These are phyloP conservation scores for Toxotes jaculatrix DNA, from an alignment of 2,113 vertebrate genomes.

Conservation along the genomic window DNA sequence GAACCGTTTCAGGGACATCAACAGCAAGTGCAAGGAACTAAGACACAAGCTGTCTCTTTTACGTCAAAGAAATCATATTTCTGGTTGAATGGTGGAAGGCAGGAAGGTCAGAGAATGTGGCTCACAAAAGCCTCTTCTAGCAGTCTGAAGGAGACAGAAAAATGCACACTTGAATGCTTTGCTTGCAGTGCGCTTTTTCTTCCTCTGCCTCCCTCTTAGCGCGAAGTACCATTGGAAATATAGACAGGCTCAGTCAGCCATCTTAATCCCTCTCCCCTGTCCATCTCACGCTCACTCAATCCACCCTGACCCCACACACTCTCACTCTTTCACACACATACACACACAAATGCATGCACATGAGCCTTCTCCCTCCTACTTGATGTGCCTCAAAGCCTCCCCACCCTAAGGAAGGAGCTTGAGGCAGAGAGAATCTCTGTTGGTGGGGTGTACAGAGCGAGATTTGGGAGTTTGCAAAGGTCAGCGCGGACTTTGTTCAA, in stretches of 20 bases:
- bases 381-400: constrained; percentile 79
- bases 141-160: constrained; percentile 58
- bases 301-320: constrained; percentile 83
- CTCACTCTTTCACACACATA: constrained; percentile 80
- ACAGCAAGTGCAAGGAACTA: neutral
- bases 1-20: constrained; percentile 37
- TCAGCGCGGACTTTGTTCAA: constrained; percentile 96
- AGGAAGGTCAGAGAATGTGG: constrained; percentile 45
- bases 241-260: constrained; percentile 85
- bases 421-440: constrained; percentile 66
- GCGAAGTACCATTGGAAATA: constrained; percentile 84
- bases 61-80: constrained; percentile 50
- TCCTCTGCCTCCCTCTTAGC: constrained; percentile 69
- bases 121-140: constrained; percentile 46
- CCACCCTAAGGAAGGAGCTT: constrained; percentile 89
- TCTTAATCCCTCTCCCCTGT: constrained; percentile 88
- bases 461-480: constrained; percentile 94
- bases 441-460: constrained; percentile 85
- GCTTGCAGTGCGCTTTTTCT: constrained; percentile 73
- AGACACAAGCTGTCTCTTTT: constrained; percentile 26
- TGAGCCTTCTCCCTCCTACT: constrained; percentile 79
- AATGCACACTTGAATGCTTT: constrained; percentile 74
- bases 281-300: constrained; percentile 83
- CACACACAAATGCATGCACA: constrained; percentile 77
- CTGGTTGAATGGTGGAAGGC: constrained; percentile 9